These are phyloP conservation scores for Homarus americanus DNA, from an alignment of 1,140 invertebrate genomes.

Conservation along the genomic window DNA sequence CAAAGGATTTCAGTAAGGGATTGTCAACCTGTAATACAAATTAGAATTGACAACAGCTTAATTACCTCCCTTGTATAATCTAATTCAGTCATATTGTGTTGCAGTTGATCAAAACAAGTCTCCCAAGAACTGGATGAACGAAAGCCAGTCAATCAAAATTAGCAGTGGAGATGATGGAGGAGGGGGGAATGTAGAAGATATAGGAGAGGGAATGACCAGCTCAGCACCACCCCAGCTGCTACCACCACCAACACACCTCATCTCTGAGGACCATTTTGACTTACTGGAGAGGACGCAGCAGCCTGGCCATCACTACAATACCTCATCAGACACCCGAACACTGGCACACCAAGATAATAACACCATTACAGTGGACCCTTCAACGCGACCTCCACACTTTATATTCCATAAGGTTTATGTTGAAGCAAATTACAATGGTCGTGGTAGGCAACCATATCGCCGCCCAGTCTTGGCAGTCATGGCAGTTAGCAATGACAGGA, in stretches of 20 bases:
- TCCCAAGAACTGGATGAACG: neutral
- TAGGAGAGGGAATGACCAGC: neutral
- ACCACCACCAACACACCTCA: neutral
- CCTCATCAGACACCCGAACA: neutral
- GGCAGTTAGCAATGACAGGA: neutral
- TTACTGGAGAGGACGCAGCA: neutral
- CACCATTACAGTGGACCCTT: neutral
- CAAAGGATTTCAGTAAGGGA: too few relatives aligned
- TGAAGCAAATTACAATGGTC: constrained; percentile 16
- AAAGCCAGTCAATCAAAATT: neutral
- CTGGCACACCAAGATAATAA: neutral
- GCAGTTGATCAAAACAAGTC: neutral
- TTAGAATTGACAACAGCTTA: too few relatives aligned
- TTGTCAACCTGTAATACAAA: too few relatives aligned
- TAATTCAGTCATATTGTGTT: too few relatives aligned
- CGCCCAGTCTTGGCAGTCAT: constrained; percentile 45
- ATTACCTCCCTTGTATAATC: too few relatives aligned
- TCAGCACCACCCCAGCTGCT: neutral
- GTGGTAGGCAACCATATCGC: constrained; percentile 41
- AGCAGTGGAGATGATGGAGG: neutral
- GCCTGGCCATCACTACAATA: neutral
- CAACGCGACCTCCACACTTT: constrained; percentile 25
- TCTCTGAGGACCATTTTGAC: neutral
- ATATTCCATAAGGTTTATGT: constrained; percentile 50
- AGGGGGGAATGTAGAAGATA: neutral